Percentiles rank a stretch among this genome's conserved stretches.
These are phyloP conservation scores for Reinhardtius hippoglossoides DNA, from an alignment of 2,113 vertebrate genomes.

Conservation along the genomic window DNA sequence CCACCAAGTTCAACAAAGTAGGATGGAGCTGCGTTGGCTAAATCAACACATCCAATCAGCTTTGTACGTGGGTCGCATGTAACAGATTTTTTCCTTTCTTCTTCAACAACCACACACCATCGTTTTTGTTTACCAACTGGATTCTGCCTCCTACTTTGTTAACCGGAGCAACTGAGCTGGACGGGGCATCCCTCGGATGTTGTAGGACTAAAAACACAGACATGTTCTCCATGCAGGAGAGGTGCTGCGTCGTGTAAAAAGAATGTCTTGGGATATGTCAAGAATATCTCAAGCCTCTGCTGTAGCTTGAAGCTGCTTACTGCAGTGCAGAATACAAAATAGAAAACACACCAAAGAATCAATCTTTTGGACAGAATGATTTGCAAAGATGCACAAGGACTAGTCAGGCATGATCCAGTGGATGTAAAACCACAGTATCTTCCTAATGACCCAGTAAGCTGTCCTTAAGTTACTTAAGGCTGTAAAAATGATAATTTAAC, in stretches of 20 bases:
- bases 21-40: conserved; percentile 34
- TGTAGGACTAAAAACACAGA: neutral
- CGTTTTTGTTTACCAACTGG: conserved; percentile 2
- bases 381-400: neutral
- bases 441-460: neutral
- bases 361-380: neutral
- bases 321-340: conserved; percentile 17
- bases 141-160: conserved; percentile 6
- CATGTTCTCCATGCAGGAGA: conserved; percentile 15
- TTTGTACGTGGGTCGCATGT: conserved; percentile 10
- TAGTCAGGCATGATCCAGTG: neutral
- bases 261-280: neutral
- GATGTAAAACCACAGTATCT: neutral
- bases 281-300: conserved; percentile 5
- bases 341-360: neutral
- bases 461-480: neutral
- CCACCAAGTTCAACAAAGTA: conserved; percentile 61
- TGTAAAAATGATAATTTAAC: too few species aligned
- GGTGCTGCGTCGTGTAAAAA: conserved; percentile 29
- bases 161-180: neutral
- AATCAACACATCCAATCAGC: neutral
- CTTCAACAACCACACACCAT: neutral
- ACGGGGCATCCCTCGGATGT: neutral
- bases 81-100: neutral
- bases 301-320: conserved; percentile 3